These are phyloP conservation scores for Acheta domesticus DNA, from an alignment of 2,888 invertebrate species.

Conservation along the genomic window DNA sequence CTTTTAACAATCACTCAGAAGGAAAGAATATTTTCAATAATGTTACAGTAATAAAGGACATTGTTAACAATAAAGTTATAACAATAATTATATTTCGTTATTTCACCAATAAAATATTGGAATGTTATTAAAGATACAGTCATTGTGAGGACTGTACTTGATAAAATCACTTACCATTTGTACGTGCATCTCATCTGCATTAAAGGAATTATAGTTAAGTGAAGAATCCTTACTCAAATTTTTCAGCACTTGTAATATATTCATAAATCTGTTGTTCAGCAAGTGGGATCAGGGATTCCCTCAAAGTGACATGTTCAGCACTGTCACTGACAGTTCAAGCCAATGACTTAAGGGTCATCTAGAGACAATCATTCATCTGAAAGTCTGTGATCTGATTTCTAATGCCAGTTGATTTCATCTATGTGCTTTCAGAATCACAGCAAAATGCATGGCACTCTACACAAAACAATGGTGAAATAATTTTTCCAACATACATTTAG, in stretches of 20 bases:
- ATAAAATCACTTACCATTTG: not conserved
- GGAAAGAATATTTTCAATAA: slow-evolving; percentile 7
- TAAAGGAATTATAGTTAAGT: not conserved
- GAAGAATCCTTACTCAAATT: not conserved
- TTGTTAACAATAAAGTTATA: slow-evolving; percentile 1
- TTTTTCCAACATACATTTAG: not conserved
- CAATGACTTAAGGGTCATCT: not conserved
- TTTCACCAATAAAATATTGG: not conserved
- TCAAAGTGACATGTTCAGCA: not conserved
- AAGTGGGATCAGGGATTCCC: not conserved
- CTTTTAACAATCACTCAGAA: slow-evolving; percentile 6
- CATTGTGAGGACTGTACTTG: not conserved
- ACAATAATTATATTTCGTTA: slow-evolving; percentile 10
- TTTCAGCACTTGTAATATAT: slow-evolving; percentile 6
- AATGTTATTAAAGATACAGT: not conserved
- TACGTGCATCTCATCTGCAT: not conserved
- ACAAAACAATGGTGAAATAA: slow-evolving; percentile 9
- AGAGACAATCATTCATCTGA: slow-evolving; percentile 18
- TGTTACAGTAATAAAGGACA: not conserved
- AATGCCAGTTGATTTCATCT: not conserved
- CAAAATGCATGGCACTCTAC: slow-evolving; percentile 9
- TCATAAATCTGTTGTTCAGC: slow-evolving; percentile 5
- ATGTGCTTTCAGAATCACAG: not conserved
- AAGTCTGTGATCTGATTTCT: slow-evolving; percentile 18
- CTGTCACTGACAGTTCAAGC: not conserved